A percentile compares a stretch with the other conserved stretches of the same genome.
Evolutionary conservation across 2,113 vertebrate genomes (phyloP).

Genomic region (Jacana jacana): DNA sequence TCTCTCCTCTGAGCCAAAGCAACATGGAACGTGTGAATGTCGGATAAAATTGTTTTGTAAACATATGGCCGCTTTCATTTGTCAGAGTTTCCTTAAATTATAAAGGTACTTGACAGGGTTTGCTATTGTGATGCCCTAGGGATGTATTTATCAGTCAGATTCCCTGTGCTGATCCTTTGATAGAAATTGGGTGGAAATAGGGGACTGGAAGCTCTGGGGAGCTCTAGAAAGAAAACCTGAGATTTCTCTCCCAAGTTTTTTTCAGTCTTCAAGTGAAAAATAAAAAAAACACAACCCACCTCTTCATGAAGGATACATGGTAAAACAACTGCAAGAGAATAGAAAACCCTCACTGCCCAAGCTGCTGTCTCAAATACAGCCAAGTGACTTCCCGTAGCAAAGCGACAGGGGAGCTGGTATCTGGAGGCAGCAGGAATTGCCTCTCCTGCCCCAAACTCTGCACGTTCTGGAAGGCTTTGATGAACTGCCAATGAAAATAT

Average conservation of each 20-base stretch:
- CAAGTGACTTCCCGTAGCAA: neutral
- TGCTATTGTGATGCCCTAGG: neutral
- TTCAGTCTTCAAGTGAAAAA: neutral
- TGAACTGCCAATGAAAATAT: conserved; percentile 82
- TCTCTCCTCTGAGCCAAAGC: neutral
- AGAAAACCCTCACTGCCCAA: neutral
- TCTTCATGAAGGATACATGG: accelerated
- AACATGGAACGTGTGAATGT: neutral
- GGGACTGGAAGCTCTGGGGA: neutral
- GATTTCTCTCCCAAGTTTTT: neutral
- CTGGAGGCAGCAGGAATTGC: neutral
- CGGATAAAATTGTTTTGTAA: neutral
- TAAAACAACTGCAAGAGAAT: neutral
- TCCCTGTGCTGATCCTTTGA: neutral
- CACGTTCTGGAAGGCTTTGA: conserved; percentile 68
- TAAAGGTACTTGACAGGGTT: neutral
- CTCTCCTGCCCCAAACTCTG: conserved; percentile 34
- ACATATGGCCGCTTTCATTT: neutral
- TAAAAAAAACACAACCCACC: accelerated
- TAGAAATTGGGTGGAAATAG: neutral
- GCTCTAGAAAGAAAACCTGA: neutral
- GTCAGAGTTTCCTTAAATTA: neutral
- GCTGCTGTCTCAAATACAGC: neutral
- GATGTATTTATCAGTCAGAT: neutral
- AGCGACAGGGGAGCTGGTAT: neutral